phyloP scores from a whole-genome alignment of 2,113 vertebrate species.

The Aspidoscelis tigris region DNA sequence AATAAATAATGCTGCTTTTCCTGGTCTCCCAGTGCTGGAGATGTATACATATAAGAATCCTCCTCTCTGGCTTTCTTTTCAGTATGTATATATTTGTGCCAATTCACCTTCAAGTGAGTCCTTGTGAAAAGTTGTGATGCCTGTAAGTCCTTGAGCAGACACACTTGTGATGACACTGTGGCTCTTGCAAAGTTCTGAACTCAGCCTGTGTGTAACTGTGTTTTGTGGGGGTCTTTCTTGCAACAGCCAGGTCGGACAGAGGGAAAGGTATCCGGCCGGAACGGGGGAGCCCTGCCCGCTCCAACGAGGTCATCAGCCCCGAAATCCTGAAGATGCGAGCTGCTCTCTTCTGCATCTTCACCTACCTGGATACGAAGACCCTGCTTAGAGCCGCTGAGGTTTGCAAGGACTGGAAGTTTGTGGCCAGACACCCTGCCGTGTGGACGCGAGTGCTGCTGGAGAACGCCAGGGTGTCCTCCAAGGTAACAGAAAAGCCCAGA shows the following conservation, averaged over 20 bases:
- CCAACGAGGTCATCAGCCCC: conserved; percentile 95
- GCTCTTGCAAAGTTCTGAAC: not conserved
- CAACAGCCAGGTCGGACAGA: conserved; percentile 67
- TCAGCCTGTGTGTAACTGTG: not conserved
- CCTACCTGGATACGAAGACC: conserved; percentile 95
- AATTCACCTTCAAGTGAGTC: not conserved
- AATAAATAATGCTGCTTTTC: too few relatives aligned
- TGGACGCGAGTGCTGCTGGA: conserved; percentile 97
- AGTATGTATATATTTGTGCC: not conserved
- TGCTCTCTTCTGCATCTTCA: conserved; percentile 97
- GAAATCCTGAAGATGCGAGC: conserved; percentile 98
- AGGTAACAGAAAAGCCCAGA: conserved; percentile 72
- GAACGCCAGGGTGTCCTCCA: conserved; percentile 94
- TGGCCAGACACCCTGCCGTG: conserved; percentile 94
- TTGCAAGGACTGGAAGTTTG: conserved; percentile 96
- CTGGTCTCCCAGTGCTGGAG: too few relatives aligned
- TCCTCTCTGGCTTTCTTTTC: not conserved
- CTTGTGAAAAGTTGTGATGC: not conserved
- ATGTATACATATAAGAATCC: too few relatives aligned
- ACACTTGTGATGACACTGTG: not conserved
- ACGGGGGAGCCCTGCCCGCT: conserved; percentile 86
- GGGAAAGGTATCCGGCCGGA: conserved; percentile 78
- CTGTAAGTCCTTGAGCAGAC: not conserved
- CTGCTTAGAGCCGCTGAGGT: conserved; percentile 91
- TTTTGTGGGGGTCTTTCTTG: not conserved